These are phyloP conservation scores for Hoplostethus mediterraneus DNA, from an alignment of 2,797 vertebrate genomes.

Conservation along the genomic window DNA sequence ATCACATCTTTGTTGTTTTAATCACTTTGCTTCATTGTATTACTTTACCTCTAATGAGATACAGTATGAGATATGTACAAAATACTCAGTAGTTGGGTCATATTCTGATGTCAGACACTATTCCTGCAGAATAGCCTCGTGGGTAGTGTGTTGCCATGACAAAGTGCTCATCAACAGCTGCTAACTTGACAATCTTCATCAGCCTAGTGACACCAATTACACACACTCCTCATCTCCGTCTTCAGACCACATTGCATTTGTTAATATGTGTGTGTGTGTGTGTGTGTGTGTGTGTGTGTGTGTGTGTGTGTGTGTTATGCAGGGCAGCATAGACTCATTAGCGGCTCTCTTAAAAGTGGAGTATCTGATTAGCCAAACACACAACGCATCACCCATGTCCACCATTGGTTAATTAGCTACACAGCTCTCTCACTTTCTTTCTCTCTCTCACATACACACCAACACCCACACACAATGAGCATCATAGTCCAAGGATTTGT, in stretches of 20 bases:
- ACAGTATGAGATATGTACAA: no score
- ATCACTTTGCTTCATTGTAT: neutral
- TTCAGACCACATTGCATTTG: slow-evolving; percentile 1
- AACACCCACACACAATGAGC: slow-evolving; percentile 3
- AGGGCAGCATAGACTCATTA: slow-evolving; percentile 28
- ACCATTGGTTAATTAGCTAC: slow-evolving; percentile 28
- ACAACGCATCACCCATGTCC: slow-evolving; percentile 4
- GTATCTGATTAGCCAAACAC: slow-evolving; percentile 21
- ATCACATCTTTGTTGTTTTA: neutral
- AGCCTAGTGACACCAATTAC: slow-evolving; percentile 66
- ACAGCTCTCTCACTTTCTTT: neutral
- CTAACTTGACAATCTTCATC: slow-evolving; percentile 74
- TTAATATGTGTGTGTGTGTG: neutral
- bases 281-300: neutral
- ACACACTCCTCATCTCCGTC: slow-evolving; percentile 19
- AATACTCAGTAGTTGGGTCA: no score
- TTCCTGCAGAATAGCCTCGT: slow-evolving; percentile 7
- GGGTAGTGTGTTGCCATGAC: slow-evolving; percentile 49
- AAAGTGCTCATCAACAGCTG: slow-evolving; percentile 75
- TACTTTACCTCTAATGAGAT: neutral
- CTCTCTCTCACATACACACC: slow-evolving; percentile 5
- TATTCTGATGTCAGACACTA: neutral
- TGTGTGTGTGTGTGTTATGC: neutral
- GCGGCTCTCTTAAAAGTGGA: slow-evolving; percentile 16
- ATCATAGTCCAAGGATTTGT: slow-evolving; percentile 7